Evolutionary conservation across 2,797 vertebrate species (phyloP).

Genomic region (Argyrosomus regius): DNA sequence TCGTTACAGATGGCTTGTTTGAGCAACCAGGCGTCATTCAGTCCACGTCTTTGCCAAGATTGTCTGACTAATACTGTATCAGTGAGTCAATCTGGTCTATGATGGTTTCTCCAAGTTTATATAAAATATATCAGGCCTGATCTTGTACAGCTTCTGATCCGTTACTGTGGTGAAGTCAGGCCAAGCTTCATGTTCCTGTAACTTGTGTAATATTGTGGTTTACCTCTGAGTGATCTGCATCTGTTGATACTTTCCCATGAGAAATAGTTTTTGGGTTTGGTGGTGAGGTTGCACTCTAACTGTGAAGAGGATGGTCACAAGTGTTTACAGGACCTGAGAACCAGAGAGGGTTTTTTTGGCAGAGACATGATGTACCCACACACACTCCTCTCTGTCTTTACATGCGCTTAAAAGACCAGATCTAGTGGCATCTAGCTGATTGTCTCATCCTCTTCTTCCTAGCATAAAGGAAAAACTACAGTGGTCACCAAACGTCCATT

Average conservation of each 20-base stretch:
- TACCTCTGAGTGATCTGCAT: constrained; percentile 6
- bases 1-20: too few species aligned
- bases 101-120: neutral
- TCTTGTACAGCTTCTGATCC: neutral
- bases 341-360: constrained; percentile 41
- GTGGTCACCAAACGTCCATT: too few species aligned
- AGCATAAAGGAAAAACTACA: too few species aligned
- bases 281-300: constrained; percentile 19
- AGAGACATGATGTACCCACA: neutral
- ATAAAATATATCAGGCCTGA: neutral
- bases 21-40: too few species aligned
- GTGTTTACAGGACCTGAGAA: constrained; percentile 42
- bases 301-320: constrained; percentile 5
- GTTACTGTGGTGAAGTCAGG: constrained; percentile 1
- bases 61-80: neutral
- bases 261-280: constrained; percentile 41
- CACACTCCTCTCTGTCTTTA: neutral
- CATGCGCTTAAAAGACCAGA: neutral
- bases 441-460: too few species aligned
- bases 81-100: neutral
- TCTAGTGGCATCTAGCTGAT: too few species aligned
- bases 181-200: neutral
- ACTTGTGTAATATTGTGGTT: neutral
- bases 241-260: constrained; percentile 14
- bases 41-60: too few species aligned